Conservation (phyloP, 1,140 invertebrate species). For the Chelonus insularis region DNA sequence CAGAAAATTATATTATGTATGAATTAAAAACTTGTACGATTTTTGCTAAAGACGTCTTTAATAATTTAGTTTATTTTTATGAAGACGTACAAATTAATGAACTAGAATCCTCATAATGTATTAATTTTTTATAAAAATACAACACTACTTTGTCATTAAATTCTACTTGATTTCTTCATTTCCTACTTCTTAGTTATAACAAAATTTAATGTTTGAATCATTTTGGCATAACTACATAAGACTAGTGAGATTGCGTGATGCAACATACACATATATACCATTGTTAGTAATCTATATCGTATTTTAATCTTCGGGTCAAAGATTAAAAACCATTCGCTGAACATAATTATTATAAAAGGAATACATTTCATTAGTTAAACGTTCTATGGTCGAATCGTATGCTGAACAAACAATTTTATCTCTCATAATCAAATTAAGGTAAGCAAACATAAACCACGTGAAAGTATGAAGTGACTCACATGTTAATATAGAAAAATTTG, state of each 20-base stretch:
- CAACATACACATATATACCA: not conserved
- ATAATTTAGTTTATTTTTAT: too few relatives aligned
- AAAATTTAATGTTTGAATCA: too few relatives aligned
- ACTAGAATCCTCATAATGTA: constrained; percentile 52
- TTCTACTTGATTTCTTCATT: not conserved
- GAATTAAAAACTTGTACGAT: too few relatives aligned
- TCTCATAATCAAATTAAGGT: too few relatives aligned
- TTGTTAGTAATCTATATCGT: constrained; percentile 8
- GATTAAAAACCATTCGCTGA: constrained; percentile 17
- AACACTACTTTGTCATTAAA: constrained; percentile 59
- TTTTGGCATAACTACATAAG: not conserved
- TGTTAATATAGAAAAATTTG: too few relatives aligned
- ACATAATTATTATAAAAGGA: constrained; percentile 1
- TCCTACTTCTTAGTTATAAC: not conserved
- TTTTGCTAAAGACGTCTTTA: too few relatives aligned
- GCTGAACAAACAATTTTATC: too few relatives aligned
- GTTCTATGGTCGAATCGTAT: not conserved
- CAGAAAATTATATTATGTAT: too few relatives aligned
- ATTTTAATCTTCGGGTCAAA: constrained; percentile 31
- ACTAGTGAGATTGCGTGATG: not conserved
- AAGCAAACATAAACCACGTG: too few relatives aligned
- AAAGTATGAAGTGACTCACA: too few relatives aligned
- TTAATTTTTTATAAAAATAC: constrained; percentile 58
- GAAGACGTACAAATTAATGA: too few relatives aligned
- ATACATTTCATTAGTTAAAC: not conserved